Evolutionary conservation across 2,888 invertebrate genomes (phyloP).

Genomic region (Sesia apiformis): DNA sequence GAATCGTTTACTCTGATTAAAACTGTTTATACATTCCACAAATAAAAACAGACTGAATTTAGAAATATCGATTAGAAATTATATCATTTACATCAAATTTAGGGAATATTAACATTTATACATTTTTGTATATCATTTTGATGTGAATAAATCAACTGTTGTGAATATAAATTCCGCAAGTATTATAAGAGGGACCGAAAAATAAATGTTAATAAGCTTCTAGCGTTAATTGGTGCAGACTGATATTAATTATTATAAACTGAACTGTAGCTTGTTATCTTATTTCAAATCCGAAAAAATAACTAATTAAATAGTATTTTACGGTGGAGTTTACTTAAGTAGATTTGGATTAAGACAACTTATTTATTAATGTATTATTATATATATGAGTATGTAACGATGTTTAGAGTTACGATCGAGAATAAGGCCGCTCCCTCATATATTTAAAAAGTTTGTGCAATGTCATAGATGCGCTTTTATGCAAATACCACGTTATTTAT

Average conservation of each 20-base stretch:
- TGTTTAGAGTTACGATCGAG: too few species aligned
- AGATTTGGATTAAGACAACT: too few species aligned
- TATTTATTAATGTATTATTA: too few species aligned
- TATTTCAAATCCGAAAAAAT: neutral
- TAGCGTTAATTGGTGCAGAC: slow-evolving; percentile 51
- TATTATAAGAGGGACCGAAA: slow-evolving; percentile 62
- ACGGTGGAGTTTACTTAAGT: too few species aligned
- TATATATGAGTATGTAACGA: too few species aligned
- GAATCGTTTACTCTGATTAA: neutral
- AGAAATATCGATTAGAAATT: slow-evolving; percentile 30
- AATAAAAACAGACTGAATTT: slow-evolving; percentile 45
- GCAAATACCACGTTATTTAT: too few species aligned
- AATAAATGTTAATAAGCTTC: slow-evolving; percentile 30
- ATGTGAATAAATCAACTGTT: neutral
- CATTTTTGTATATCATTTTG: slow-evolving; percentile 2
- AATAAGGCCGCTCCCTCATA: too few species aligned
- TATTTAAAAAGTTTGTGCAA: too few species aligned
- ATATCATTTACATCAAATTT: slow-evolving; percentile 14
- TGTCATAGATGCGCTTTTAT: too few species aligned
- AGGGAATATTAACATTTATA: slow-evolving; percentile 6
- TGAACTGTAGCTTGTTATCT: neutral
- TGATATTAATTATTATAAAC: slow-evolving; percentile 37
- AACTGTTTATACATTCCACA: slow-evolving; percentile 40
- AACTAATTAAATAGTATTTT: too few species aligned
- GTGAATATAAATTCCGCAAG: slow-evolving; percentile 20